A percentile compares a stretch with the other conserved stretches of the same genome.
Evolutionary conservation across 2,888 invertebrate species (phyloP).

Genomic region (Pterostichus madidus): DNA sequence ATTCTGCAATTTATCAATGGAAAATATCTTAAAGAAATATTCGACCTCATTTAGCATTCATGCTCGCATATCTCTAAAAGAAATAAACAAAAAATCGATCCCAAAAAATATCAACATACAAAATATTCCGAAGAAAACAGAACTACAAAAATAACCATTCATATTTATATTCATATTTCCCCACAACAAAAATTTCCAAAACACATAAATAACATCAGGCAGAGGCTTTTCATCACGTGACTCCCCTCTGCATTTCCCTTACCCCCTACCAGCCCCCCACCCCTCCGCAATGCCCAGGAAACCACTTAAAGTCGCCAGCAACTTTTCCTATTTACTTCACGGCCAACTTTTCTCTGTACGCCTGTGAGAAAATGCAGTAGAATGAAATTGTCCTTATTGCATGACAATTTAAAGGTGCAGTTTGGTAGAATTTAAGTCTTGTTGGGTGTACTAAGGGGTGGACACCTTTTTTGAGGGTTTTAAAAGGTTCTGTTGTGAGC

Average conservation of each 20-base stretch:
- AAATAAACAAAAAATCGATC: conserved; percentile 46
- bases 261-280: neutral
- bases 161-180: conserved; percentile 54
- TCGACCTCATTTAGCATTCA: neutral
- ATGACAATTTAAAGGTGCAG: neutral
- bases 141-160: conserved; percentile 53
- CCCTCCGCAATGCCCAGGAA: conserved; percentile 24
- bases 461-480: conserved; percentile 42
- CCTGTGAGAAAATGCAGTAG: neutral
- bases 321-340: conserved; percentile 50
- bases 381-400: neutral
- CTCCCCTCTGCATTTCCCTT: conserved; percentile 11
- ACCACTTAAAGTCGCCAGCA: conserved; percentile 46
- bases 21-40: no score
- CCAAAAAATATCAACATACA: conserved; percentile 10
- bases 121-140: conserved; percentile 45
- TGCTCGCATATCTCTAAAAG: conserved; percentile 1
- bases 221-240: conserved; percentile 51
- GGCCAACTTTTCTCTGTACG: neutral
- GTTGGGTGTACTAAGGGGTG: neutral
- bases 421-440: neutral
- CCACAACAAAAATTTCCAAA: conserved; percentile 55
- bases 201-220: conserved; percentile 52
- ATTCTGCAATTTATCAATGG: no score
- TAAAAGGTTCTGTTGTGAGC: conserved; percentile 43